These are phyloP conservation scores for Plagodis dolabraria DNA, from an alignment of 2,888 invertebrate species.

Conservation along the genomic window DNA sequence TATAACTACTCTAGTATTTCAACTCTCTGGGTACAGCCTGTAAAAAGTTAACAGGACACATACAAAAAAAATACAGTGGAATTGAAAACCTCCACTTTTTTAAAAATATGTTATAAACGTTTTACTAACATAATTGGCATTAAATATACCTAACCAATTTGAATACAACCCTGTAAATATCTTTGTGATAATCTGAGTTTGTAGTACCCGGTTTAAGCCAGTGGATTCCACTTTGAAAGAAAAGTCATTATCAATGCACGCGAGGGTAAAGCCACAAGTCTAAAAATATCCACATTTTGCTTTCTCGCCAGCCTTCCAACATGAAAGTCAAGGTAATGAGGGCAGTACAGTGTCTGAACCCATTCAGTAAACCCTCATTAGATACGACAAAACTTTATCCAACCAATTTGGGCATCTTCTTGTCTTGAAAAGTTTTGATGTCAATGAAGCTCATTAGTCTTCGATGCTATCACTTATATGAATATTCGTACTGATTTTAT, in stretches of 20 bases:
- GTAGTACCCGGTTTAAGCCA: too few species aligned
- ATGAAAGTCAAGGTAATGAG: conserved; percentile 57
- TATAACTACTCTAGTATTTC: too few species aligned
- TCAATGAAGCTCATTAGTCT: conserved; percentile 1
- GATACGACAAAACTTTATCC: conserved; percentile 13
- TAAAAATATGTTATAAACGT: too few species aligned
- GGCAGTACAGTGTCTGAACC: conserved; percentile 29
- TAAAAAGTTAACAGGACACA: too few species aligned
- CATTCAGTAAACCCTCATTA: conserved; percentile 26
- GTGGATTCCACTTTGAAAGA: conserved; percentile 1
- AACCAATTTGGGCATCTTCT: background rate
- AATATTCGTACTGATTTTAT: too few species aligned
- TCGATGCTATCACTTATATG: background rate
- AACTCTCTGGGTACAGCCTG: too few species aligned
- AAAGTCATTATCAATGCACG: conserved; percentile 12
- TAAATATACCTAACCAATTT: too few species aligned
- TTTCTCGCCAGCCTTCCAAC: conserved; percentile 40
- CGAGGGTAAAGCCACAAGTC: conserved; percentile 14
- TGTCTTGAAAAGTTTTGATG: conserved; percentile 9
- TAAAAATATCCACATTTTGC: conserved; percentile 39
- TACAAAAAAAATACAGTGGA: too few species aligned
- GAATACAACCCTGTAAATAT: too few species aligned
- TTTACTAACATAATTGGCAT: too few species aligned
- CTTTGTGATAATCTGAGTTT: too few species aligned
- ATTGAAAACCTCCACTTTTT: too few species aligned